Evolutionary conservation across 2,888 invertebrate genomes (phyloP), one percentile per base, ranked within the genome.

Genomic region (Nomada goodeniana): DNA sequence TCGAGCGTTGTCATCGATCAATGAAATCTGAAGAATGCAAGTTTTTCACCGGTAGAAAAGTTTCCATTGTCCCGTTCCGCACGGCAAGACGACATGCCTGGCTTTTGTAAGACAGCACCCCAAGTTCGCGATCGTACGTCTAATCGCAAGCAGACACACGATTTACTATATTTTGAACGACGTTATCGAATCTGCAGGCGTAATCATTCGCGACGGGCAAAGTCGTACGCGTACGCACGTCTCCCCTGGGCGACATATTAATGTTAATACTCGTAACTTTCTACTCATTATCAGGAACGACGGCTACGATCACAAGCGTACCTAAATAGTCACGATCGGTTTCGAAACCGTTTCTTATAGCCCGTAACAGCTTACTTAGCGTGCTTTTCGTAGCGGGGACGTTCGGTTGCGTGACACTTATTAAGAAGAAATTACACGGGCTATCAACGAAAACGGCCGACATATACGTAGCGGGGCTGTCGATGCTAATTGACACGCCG

Each of bases 211-310:
- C 52, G 11, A 57, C 57, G 69, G 61, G 84, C 7, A 84, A 84
- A 85, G 75, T 78, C 20, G 42, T 26, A 36, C 36, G 7, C 7
- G 1, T 36, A 36, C 5, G 36, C 7, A 36, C 36, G 44, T 60
- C 50, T 71, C 26, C 13, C 50, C 11, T 3, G 1, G 63, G 59
- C 53, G 60, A 44, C 29, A 53, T 59, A 73, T 81, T 82, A 86
- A 79, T 59, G 69, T 52, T 53, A 50, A 53, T 47, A 71, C 59
- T 63, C 69, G 71, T 60, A 70, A 75, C 84, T 86, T 82, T 86
- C 86, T 82, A 86, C 64, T 72, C 72, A 44, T 86, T 76, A 69
- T 69, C 64, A 74, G 59, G 63, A 76, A 82, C 57, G 60, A 47
- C 42, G 63, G 42, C 63, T 55, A 50, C 65, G 73, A 79, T 72